Evolutionary conservation across 2,797 vertebrate species (phyloP).

Genomic region (Toxotes lorentzi): DNA sequence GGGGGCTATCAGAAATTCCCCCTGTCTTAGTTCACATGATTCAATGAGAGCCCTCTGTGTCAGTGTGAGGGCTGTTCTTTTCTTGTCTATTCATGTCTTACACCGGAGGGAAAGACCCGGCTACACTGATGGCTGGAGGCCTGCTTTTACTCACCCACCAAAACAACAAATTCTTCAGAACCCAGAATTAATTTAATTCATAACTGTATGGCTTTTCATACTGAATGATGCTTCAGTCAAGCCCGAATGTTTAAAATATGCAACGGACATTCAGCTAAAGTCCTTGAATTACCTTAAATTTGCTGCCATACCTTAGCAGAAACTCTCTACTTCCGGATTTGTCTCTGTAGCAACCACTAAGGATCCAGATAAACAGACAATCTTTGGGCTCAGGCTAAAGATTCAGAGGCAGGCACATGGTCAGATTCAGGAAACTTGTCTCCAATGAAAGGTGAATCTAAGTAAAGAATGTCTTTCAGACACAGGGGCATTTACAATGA

Average conservation of each 20-base stretch:
- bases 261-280: constrained; percentile 30
- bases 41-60: constrained; percentile 89
- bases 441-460: constrained; percentile 30
- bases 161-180: constrained; percentile 70
- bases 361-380: constrained; percentile 26
- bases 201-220: constrained; percentile 58
- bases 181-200: constrained; percentile 77
- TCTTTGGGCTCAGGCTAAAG: constrained; percentile 27
- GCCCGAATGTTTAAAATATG: constrained; percentile 22
- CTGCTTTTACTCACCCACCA: constrained; percentile 80
- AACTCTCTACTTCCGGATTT: constrained; percentile 23
- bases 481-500: constrained; percentile 48
- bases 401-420: constrained; percentile 39
- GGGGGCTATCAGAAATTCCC: constrained; percentile 83
- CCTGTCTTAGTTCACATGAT: constrained; percentile 89
- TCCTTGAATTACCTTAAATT: constrained; percentile 41
- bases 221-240: constrained; percentile 51
- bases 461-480: constrained; percentile 49
- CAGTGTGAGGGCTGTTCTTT: constrained; percentile 87
- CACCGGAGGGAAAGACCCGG: constrained; percentile 78
- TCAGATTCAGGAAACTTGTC: constrained; percentile 43
- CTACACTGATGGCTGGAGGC: constrained; percentile 64
- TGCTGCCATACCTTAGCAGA: constrained; percentile 33
- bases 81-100: constrained; percentile 87
- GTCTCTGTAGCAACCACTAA: background rate